Evolutionary conservation across 2,113 vertebrate species (phyloP).

Genomic region (Bostrychus sinensis): DNA sequence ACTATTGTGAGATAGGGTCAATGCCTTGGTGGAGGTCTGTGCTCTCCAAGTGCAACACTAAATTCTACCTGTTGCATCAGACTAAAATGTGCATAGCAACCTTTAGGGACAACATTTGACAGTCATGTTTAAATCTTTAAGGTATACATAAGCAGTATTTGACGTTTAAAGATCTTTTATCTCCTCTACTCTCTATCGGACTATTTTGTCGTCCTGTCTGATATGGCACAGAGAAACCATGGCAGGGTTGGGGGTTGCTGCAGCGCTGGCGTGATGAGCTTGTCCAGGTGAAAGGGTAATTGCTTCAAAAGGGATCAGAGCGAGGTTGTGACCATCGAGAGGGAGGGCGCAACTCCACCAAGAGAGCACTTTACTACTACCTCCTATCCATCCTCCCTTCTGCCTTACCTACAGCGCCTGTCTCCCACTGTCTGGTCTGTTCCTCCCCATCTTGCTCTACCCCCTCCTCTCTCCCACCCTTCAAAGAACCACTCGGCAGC

Average conservation of each 20-base stretch:
- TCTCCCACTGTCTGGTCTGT: conserved; percentile 43
- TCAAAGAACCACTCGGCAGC: conserved; percentile 76
- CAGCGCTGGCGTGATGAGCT: conserved; percentile 74
- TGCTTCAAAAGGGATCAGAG: conserved; percentile 88
- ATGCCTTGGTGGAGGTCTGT: too few relatives aligned
- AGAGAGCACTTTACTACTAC: conserved; percentile 76
- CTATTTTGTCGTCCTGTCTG: conserved; percentile 16
- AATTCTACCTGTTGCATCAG: too few relatives aligned
- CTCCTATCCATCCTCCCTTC: conserved; percentile 38
- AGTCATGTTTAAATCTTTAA: too few relatives aligned
- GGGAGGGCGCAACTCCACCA: conserved; percentile 69
- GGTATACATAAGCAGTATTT: too few relatives aligned
- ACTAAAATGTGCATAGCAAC: too few relatives aligned
- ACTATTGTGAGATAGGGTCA: too few relatives aligned
- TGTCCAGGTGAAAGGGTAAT: conserved; percentile 91
- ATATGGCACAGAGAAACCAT: conserved; percentile 2
- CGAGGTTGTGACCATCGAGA: conserved; percentile 57
- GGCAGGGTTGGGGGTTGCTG: conserved; percentile 28
- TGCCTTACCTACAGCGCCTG: conserved; percentile 51
- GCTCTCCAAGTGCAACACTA: too few relatives aligned
- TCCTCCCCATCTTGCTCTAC: conserved; percentile 19
- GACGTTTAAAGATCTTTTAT: neutral
- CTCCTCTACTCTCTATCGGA: neutral
- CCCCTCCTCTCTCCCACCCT: conserved; percentile 44
- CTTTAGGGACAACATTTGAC: too few relatives aligned